Evolutionary conservation across 2,113 vertebrate species (phyloP), one percentile per base, ranked within the genome.

Genomic region (Machaerirhynchus nigripectus): DNA sequence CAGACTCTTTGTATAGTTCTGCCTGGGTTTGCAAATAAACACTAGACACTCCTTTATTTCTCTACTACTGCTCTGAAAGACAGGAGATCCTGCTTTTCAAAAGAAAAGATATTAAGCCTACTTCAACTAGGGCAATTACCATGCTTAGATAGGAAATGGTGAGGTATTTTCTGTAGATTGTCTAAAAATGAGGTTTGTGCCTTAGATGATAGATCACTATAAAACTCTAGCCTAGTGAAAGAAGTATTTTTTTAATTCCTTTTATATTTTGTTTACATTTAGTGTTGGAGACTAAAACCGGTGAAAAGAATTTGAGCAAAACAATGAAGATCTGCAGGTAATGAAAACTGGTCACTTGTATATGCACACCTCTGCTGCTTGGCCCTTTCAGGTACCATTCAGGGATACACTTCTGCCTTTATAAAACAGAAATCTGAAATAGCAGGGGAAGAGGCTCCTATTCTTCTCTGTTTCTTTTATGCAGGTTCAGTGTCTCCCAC

Each of bases 31-130:
- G 78, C 82, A 94, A 96, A 95, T 50, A 94, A 81, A 87, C 47
- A 71, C 33, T 64, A 61, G 52, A 47, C 30, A 44, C 52, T 85
- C 70, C 87, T 89, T 81, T 82, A 77, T 94, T 95, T 93, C 47
- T 81, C 75, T 88, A 63, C 67, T 85, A 30, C 42, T 74, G 33
- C 55, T 94, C 40, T 92, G 71, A 93, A 93, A 93, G 59, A 47
- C 91, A 95, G 86, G 76, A 90, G 76, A 89, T 95, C 91, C 80
- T 81, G 89, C 74, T 87, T 94, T 93, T 91, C 40, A 60, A 87
- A 95, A 77, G 22, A 65, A 55, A 71, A 90, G 76, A 33, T 68
- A 74, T 10, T 60, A 71, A 85, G 20, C 69, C 61, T 91, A 37
- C 56, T 75, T 76, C 49, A 75, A 10, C 19, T 11, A 1, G 30